Percentiles rank a stretch among this genome's conserved stretches.
phyloP scores from a whole-genome alignment of 2,888 invertebrate genomes.

The Dichetophora obliterata region DNA sequence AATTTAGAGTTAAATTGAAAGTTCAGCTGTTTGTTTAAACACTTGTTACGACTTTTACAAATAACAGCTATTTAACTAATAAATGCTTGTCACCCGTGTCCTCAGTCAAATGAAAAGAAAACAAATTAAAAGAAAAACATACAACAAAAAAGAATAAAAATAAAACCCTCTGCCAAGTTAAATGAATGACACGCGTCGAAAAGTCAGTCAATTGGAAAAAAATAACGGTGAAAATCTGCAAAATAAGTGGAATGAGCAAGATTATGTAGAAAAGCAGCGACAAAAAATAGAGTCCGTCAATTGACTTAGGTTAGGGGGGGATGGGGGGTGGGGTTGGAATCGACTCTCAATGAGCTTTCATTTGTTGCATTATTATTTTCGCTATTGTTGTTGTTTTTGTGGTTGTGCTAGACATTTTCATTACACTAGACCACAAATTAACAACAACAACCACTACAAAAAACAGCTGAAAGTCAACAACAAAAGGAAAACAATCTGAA shows the following conservation, averaged over 20 bases:
- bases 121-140: background rate
- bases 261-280: background rate
- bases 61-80: background rate
- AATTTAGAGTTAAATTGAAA: too few relatives aligned
- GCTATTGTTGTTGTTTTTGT: background rate
- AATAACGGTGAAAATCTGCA: conserved; percentile 6
- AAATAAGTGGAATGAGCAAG: background rate
- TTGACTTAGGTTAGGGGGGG: too few relatives aligned
- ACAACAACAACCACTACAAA: background rate
- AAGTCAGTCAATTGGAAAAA: background rate
- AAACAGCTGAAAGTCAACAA: background rate
- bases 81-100: background rate
- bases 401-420: conserved; percentile 5
- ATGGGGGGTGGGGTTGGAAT: too few relatives aligned
- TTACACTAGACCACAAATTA: background rate
- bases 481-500: conserved; percentile 1
- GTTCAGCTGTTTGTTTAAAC: background rate
- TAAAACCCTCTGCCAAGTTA: background rate
- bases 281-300: background rate
- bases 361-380: conserved; percentile 22
- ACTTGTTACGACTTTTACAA: background rate
- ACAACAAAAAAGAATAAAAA: background rate
- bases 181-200: conserved; percentile 28
- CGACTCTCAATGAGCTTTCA: conserved; percentile 15
- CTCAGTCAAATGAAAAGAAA: background rate